Evolutionary conservation across 2,797 vertebrate species (phyloP).

Genomic region (Coracias cyanogaster): DNA sequence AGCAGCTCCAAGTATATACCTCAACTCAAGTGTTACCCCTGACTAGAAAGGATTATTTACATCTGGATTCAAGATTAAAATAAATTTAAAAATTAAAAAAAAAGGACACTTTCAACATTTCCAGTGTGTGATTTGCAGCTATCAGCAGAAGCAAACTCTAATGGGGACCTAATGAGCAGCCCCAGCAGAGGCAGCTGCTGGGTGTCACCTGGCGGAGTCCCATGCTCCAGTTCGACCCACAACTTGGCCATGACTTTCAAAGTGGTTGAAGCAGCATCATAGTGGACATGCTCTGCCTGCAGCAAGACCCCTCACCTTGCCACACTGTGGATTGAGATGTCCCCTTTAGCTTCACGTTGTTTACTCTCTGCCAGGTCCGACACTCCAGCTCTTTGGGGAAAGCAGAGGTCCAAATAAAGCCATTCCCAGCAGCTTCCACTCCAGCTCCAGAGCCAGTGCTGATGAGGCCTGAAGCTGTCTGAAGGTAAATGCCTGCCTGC

Average conservation of each 20-base stretch:
- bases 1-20: not conserved
- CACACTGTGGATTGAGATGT: not conserved
- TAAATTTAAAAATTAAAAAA: not conserved
- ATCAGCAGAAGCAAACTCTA: not conserved
- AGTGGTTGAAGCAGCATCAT: not conserved
- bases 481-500: not conserved
- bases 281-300: not conserved
- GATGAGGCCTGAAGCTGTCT: not conserved
- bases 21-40: not conserved
- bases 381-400: not conserved
- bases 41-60: not conserved
- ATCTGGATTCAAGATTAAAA: not conserved
- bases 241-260: not conserved
- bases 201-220: not conserved
- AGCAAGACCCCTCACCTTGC: not conserved
- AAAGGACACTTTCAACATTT: not conserved
- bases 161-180: not conserved
- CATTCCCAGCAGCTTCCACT: not conserved
- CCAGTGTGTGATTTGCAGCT: not conserved
- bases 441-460: not conserved
- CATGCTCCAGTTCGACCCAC: not conserved
- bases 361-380: not conserved
- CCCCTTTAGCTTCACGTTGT: not conserved
- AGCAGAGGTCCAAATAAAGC: not conserved
- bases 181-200: not conserved